Conservation (phyloP, 2,888 invertebrate genomes). For the Andricus curvator region DNA sequence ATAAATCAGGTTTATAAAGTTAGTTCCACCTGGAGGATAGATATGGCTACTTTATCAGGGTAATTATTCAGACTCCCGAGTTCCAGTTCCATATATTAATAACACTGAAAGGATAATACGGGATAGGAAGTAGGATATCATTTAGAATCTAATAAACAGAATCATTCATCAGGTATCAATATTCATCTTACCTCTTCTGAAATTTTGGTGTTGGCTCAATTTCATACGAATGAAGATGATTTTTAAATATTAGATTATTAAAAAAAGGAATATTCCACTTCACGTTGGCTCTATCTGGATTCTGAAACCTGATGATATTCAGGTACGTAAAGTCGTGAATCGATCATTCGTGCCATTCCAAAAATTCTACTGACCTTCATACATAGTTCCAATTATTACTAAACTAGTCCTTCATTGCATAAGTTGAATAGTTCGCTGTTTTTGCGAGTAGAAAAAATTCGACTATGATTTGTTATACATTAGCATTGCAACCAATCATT, state of each 20-base stretch:
- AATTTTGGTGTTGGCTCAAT: background rate
- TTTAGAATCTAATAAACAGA: background rate
- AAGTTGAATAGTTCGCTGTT: constrained; percentile 31
- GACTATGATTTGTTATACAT: constrained; percentile 28
- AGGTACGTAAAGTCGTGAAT: constrained; percentile 29
- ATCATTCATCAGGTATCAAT: background rate
- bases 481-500: constrained; percentile 61
- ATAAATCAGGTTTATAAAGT: background rate
- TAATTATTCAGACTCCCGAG: background rate
- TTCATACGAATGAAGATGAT: background rate
- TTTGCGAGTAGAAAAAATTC: constrained; percentile 36
- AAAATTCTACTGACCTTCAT: constrained; percentile 6
- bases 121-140: background rate
- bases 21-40: background rate
- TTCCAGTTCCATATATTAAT: background rate
- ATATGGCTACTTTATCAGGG: background rate
- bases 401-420: constrained; percentile 20
- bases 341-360: constrained; percentile 12
- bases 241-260: background rate
- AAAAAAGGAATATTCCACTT: background rate
- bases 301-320: background rate
- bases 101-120: background rate
- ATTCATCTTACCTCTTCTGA: background rate
- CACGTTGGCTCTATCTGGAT: background rate
- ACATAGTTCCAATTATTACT: constrained; percentile 26